Evolutionary conservation across 2,113 vertebrate genomes (phyloP), one percentile per base, ranked within the genome.

Genomic region (Chloropsis hardwickii): DNA sequence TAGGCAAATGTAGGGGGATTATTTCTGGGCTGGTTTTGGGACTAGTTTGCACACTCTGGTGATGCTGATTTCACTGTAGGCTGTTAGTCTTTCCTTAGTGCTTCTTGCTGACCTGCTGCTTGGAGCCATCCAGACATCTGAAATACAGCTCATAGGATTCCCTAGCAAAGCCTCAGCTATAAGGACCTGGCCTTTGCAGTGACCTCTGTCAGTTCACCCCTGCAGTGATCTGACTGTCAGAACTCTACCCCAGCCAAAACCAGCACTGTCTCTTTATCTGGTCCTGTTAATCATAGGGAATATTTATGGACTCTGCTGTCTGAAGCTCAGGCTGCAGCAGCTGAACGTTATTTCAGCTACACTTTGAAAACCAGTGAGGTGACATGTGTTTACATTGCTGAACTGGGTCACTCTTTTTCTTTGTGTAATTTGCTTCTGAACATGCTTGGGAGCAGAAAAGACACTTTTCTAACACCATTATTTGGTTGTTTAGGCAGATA

Each of bases 401-500:
- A 95, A 85, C 33, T 54, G 62, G 73, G 84, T 61, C 81, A 47
- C 53, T 81, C 42, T 40, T 65, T 60, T 79, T 37, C 62, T 86
- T 60, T 77, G 39, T 78, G 82, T 23, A 44, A 64, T 82, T 51
- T 81, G 35, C 50, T 82, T 89, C 66, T 88, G 62, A 88, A 12
- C 9, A 0, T 62, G 74, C 64, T 88, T 25, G 58, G 37, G 73
- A 92, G 78, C 61, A 82, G 58, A 92, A 91, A 62, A 69, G 74
- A 50, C 61, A 14, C 48, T 92, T 92, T 76, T 51, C 78, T 92
- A 86, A 39, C 71, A 70, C 64, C 33, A 21, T 92, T 91, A 58
- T 86, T 95, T 85, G 57, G 71, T 80, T 93, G 33, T 91, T 92
- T 31, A 73, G 81, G 92, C 91, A 87, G 87, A 93, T 76, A 91